phyloP scores from a whole-genome alignment of 53 echinoderm and acorn worm genomes.

The Apostichopus leukothele region DNA sequence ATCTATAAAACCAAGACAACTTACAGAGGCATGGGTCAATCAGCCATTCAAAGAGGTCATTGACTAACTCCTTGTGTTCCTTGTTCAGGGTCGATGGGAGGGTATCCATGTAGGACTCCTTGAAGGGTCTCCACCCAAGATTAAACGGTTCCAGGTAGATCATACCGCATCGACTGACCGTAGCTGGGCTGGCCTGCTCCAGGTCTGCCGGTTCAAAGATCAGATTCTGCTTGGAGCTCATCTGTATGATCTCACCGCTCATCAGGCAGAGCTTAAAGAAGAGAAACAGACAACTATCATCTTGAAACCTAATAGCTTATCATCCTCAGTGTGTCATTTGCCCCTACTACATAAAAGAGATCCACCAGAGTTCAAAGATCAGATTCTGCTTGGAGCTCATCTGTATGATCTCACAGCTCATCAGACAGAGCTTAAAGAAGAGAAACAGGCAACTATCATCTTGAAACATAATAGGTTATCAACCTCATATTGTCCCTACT shows the following conservation, averaged over 20 bases:
- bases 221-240: conserved; percentile 95
- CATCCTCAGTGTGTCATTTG: too few relatives aligned
- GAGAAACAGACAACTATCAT: too few relatives aligned
- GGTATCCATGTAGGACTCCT: conserved; percentile 91
- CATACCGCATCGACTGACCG: conserved; percentile 97
- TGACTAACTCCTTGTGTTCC: conserved; percentile 78
- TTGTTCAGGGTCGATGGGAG: conserved; percentile 70
- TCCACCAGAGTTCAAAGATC: conserved; percentile 99
- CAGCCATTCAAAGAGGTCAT: conserved; percentile 98
- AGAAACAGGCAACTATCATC: background rate
- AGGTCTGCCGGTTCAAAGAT: conserved; percentile 98
- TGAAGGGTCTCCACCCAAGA: conserved; percentile 93
- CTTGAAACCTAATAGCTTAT: too few relatives aligned
- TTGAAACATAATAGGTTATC: too few relatives aligned
- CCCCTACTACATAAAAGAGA: too few relatives aligned
- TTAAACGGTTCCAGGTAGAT: conserved; percentile 99
- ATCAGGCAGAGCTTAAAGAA: conserved; percentile 98
- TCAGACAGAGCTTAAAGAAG: conserved; percentile 71
- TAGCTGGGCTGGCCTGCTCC: conserved; percentile 98
- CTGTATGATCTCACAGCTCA: conserved; percentile 99
- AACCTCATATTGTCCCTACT: too few relatives aligned
- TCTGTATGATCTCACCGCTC: conserved; percentile 99
- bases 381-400: conserved; percentile 97
- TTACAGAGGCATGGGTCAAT: conserved; percentile 91
- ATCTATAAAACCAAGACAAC: background rate